Evolutionary conservation across 1,140 invertebrate genomes (phyloP).

Genomic region (Scaptodrosophila lebanonensis): DNA sequence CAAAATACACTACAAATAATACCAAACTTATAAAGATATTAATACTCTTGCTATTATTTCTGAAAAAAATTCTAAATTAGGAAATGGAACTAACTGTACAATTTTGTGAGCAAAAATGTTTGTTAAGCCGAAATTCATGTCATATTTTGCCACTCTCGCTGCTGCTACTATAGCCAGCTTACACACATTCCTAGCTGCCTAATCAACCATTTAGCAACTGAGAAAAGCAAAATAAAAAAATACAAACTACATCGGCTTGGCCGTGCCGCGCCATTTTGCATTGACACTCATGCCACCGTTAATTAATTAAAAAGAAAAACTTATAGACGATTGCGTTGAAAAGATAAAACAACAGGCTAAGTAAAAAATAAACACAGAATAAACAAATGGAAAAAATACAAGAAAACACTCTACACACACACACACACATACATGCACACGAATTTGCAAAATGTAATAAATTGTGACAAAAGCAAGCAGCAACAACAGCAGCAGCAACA

Average conservation of each 20-base stretch:
- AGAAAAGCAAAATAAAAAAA: constrained; percentile 15
- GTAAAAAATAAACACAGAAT: constrained; percentile 35
- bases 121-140: no score
- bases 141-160: constrained; percentile 2
- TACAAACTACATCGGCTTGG: constrained; percentile 4
- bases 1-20: no score
- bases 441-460: constrained; percentile 51
- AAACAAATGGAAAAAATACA: constrained; percentile 27
- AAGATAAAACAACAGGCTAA: constrained; percentile 63
- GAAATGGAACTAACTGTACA: no score
- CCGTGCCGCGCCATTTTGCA: constrained; percentile 38
- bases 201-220: constrained; percentile 7
- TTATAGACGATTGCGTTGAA: constrained; percentile 69
- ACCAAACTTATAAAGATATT: no score
- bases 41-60: no score
- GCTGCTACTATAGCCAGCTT: constrained; percentile 2
- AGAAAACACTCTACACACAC: not conserved
- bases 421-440: constrained; percentile 14
- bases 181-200: constrained; percentile 1
- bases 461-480: constrained; percentile 53
- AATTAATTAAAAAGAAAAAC: constrained; percentile 53
- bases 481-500: constrained; percentile 37
- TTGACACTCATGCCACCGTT: constrained; percentile 68
- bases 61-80: no score
- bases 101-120: no score